Evolutionary conservation across 2,113 vertebrate genomes (phyloP).

Genomic region (Orientallactaga bullata): DNA sequence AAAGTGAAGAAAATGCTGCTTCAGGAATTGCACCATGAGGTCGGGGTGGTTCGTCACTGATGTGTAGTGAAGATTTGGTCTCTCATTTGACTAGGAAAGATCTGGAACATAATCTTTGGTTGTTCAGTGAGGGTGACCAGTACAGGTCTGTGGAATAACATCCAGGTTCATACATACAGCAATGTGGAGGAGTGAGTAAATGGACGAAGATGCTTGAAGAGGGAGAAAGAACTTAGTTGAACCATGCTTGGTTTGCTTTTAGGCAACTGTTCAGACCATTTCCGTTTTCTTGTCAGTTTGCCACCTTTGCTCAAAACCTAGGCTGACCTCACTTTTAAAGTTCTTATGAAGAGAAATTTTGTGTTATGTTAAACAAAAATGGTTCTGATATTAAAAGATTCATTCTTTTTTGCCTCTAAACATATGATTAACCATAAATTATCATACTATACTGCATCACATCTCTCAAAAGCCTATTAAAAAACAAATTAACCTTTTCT

Average conservation of each 20-base stretch:
- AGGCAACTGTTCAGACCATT: neutral
- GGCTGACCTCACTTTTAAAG: constrained; percentile 69
- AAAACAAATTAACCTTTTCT: constrained; percentile 89
- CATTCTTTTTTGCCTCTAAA: constrained; percentile 85
- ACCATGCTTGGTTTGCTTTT: neutral
- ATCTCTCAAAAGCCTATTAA: constrained; percentile 84
- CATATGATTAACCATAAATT: constrained; percentile 85
- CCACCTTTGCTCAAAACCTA: constrained; percentile 66
- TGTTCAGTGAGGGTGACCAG: neutral
- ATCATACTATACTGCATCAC: constrained; percentile 80
- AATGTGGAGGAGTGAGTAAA: neutral
- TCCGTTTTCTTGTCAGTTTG: constrained; percentile 38
- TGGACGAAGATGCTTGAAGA: too few relatives aligned
- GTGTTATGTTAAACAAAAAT: constrained; percentile 70
- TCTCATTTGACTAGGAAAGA: constrained; percentile 21
- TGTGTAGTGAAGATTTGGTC: neutral
- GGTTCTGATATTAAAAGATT: constrained; percentile 78
- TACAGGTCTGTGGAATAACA: rapidly evolving
- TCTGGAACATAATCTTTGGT: neutral
- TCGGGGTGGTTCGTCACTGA: neutral
- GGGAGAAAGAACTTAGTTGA: neutral
- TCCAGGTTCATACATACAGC: neutral
- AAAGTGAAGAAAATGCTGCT: neutral
- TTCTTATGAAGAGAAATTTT: constrained; percentile 74
- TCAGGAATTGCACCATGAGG: neutral